These are phyloP conservation scores for Furnarius figulus DNA, from an alignment of 2,113 vertebrate species.

Conservation along the genomic window DNA sequence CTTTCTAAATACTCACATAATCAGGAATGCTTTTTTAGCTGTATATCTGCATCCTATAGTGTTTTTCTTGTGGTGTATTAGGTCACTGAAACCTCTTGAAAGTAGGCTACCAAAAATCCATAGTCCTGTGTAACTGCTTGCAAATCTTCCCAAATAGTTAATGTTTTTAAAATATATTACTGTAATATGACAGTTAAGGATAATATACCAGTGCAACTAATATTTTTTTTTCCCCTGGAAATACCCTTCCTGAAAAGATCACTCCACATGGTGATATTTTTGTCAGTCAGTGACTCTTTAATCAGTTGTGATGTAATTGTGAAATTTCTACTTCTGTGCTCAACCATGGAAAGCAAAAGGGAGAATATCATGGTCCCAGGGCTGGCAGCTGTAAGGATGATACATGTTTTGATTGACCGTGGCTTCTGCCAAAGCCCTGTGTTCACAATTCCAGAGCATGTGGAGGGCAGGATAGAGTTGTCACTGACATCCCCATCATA, in stretches of 20 bases:
- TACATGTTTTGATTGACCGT: neutral
- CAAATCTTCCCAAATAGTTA: neutral
- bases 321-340: neutral
- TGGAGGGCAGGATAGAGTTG: constrained; percentile 22
- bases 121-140: neutral
- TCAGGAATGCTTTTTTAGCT: neutral
- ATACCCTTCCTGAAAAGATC: neutral
- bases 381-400: neutral
- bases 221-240: neutral
- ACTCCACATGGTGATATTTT: neutral
- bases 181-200: neutral
- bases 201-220: neutral
- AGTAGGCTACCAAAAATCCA: neutral
- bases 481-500: neutral
- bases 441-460: neutral
- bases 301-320: neutral
- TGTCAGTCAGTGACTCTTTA: neutral
- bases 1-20: neutral
- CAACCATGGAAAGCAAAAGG: neutral
- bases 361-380: neutral
- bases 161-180: neutral
- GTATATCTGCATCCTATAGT: neutral
- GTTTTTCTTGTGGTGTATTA: neutral
- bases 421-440: neutral
- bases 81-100: neutral